Evolutionary conservation across 2,113 vertebrate genomes (phyloP).

Genomic region (Circaetus gallicus): DNA sequence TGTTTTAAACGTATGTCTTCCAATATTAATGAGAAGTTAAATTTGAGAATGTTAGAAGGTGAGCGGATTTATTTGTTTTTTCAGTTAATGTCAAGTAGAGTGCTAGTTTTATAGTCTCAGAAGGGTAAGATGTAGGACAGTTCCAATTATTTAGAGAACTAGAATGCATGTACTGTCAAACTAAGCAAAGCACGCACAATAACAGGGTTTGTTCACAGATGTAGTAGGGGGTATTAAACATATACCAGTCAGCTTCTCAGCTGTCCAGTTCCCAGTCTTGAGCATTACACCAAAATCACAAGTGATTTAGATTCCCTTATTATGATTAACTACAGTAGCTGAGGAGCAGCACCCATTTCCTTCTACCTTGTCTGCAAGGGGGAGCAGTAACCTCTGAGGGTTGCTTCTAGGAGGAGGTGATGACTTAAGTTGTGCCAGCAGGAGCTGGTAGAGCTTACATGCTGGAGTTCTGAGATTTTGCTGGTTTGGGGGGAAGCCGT

Average conservation of each 20-base stretch:
- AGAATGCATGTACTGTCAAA: not conserved
- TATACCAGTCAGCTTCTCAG: not conserved
- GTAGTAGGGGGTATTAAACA: not conserved
- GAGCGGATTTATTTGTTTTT: not conserved
- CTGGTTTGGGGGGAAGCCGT: not conserved
- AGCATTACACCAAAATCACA: not conserved
- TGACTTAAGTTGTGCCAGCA: not conserved
- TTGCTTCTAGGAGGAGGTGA: not conserved
- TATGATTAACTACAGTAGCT: not conserved
- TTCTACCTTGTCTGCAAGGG: not conserved
- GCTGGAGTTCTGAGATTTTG: not conserved
- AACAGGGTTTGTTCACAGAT: not conserved
- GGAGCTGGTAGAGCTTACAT: not conserved
- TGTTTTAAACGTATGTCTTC: not conserved
- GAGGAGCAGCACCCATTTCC: not conserved
- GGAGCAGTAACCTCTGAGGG: not conserved
- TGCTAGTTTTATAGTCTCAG: not conserved
- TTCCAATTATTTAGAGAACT: not conserved
- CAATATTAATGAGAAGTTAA: not conserved
- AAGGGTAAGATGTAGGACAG: not conserved
- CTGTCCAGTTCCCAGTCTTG: not conserved
- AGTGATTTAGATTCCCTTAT: not conserved
- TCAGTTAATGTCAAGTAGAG: not conserved
- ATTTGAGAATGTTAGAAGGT: not conserved
- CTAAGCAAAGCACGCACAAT: not conserved